phyloP scores from a whole-genome alignment of 1,140 invertebrate species.

The Drosophila lacertosa region DNA sequence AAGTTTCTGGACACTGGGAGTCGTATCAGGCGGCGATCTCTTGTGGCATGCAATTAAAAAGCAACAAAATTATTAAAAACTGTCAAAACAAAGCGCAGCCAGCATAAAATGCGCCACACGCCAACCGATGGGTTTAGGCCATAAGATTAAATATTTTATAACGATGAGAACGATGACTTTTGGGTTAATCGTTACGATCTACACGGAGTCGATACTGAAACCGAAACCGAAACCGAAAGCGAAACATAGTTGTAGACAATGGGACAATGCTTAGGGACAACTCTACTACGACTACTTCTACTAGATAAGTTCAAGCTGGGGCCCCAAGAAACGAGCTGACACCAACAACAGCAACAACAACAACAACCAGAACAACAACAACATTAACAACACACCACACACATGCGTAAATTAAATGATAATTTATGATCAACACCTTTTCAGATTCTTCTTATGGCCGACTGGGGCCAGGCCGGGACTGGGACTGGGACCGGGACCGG shows the following conservation, averaged over 20 bases:
- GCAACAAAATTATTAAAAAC: constrained; percentile 76
- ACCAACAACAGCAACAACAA: constrained; percentile 29
- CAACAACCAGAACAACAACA: constrained; percentile 53
- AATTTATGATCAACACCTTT: constrained; percentile 82
- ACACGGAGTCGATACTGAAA: constrained; percentile 12
- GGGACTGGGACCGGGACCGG: constrained; percentile 1
- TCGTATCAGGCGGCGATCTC: constrained; percentile 16
- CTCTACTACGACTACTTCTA: constrained; percentile 21
- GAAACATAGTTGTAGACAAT: constrained; percentile 77
- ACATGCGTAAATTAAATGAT: constrained; percentile 81
- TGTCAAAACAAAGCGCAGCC: constrained; percentile 71
- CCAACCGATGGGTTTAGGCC: constrained; percentile 36
- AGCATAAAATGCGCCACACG: constrained; percentile 72
- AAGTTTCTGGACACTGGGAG: not conserved
- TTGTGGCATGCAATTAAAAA: constrained; percentile 62
- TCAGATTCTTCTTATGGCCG: constrained; percentile 58
- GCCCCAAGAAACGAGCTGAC: not conserved
- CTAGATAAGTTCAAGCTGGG: constrained; percentile 39
- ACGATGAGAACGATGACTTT: constrained; percentile 46
- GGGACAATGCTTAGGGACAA: constrained; percentile 47
- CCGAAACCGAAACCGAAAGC: constrained; percentile 20
- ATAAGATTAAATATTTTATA: constrained; percentile 68
- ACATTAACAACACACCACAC: constrained; percentile 64
- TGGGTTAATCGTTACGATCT: constrained; percentile 62
- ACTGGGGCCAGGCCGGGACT: constrained; percentile 6